A percentile compares a stretch with the other conserved stretches of the same genome.
phyloP scores from a whole-genome alignment of 2,113 vertebrate species.

The Caranx ignobilis region DNA sequence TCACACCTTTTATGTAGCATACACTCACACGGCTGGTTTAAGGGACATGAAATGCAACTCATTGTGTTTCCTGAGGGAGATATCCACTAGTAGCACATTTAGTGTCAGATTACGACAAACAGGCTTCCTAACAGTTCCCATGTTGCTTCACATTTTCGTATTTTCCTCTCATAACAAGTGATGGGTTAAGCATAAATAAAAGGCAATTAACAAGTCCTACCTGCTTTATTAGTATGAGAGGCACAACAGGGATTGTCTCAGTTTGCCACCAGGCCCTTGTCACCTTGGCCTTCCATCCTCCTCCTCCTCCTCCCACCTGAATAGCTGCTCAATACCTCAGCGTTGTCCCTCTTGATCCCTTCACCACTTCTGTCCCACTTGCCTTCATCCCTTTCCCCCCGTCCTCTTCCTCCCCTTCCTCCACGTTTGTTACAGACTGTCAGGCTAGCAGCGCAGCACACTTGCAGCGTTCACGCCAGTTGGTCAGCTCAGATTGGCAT shows the following conservation, averaged over 20 bases:
- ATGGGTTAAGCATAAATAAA: slow-evolving; percentile 41
- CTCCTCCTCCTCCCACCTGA: slow-evolving; percentile 60
- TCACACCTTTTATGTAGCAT: slow-evolving; percentile 57
- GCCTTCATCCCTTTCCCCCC: slow-evolving; percentile 56
- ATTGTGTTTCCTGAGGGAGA: slow-evolving; percentile 42
- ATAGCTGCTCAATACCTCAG: slow-evolving; percentile 53
- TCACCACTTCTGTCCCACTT: slow-evolving; percentile 54
- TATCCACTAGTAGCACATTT: slow-evolving; percentile 23
- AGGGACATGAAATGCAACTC: slow-evolving; percentile 39
- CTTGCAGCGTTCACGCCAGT: slow-evolving; percentile 67
- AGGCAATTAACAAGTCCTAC: slow-evolving; percentile 30
- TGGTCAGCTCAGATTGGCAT: slow-evolving; percentile 80
- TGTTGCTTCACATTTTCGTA: slow-evolving; percentile 22
- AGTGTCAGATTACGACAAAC: slow-evolving; percentile 39
- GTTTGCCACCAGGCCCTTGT: slow-evolving; percentile 46
- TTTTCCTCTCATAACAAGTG: slow-evolving; percentile 27
- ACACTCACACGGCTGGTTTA: slow-evolving; percentile 50
- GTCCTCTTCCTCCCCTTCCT: slow-evolving; percentile 43
- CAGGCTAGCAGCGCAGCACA: slow-evolving; percentile 60
- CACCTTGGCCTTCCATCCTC: slow-evolving; percentile 37
- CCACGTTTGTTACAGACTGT: slow-evolving; percentile 66
- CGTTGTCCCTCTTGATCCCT: slow-evolving; percentile 68
- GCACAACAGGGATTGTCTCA: slow-evolving; percentile 26
- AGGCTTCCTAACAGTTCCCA: slow-evolving; percentile 21
- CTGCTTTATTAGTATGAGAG: slow-evolving; percentile 59